Percentiles rank a stretch among this genome's conserved stretches.
Conservation (phyloP, 2,797 vertebrate species). For the Synaphobranchus kaupii region DNA sequence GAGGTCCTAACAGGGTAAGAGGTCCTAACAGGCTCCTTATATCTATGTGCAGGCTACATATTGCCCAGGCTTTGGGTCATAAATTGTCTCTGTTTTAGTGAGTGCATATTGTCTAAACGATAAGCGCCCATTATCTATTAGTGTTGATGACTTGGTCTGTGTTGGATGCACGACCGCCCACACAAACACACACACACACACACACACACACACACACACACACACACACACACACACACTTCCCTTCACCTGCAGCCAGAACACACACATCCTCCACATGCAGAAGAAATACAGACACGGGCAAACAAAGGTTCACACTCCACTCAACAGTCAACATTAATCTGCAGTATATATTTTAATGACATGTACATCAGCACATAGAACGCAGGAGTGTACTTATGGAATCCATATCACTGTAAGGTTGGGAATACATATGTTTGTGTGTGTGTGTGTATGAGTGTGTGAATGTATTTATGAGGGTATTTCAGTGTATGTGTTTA, state of each 20-base stretch:
- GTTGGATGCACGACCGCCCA: background rate
- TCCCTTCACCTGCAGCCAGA: background rate
- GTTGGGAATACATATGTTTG: background rate
- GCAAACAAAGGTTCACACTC: background rate
- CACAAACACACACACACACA: conserved; percentile 19
- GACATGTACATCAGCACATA: background rate
- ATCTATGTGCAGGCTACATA: background rate
- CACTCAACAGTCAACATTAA: background rate
- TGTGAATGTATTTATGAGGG: conserved; percentile 7
- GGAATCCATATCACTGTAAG: background rate
- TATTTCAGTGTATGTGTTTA: background rate
- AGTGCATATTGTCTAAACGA: conserved; percentile 6
- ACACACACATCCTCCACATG: background rate
- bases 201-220: conserved; percentile 17
- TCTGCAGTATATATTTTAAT: background rate
- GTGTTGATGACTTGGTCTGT: background rate
- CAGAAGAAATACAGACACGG: background rate
- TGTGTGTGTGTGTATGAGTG: conserved; percentile 1
- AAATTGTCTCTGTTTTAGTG: background rate
- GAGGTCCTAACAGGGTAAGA: conserved; percentile 23
- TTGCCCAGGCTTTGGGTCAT: background rate
- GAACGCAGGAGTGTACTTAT: background rate
- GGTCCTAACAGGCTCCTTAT: conserved; percentile 1
- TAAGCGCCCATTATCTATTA: too few relatives aligned
- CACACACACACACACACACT: conserved; percentile 27